phyloP scores from a whole-genome alignment of 2,113 vertebrate species.

The Pseudorectes ferrugineus region DNA sequence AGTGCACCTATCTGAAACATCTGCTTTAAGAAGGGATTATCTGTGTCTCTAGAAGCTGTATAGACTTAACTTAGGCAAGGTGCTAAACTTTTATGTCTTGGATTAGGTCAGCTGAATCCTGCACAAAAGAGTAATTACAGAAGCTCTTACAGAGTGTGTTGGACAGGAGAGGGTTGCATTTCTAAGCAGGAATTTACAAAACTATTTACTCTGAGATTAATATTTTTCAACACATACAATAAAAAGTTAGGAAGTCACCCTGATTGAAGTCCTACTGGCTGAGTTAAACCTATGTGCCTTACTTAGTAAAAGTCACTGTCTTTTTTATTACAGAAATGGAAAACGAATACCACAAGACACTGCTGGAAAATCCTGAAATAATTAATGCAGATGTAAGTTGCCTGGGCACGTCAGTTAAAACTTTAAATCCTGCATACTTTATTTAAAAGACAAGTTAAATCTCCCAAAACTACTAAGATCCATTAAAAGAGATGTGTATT shows the following conservation, averaged over 20 bases:
- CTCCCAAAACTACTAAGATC: neutral
- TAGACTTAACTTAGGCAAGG: neutral
- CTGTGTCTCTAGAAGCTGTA: neutral
- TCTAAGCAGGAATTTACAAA: neutral
- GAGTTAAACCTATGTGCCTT: neutral
- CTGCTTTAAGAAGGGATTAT: neutral
- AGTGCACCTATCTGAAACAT: neutral
- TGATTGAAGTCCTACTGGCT: neutral
- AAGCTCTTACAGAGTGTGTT: neutral
- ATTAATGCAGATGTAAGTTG: neutral
- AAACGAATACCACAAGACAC: neutral
- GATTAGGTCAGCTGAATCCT: neutral
- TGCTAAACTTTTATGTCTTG: neutral
- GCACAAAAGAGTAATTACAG: neutral
- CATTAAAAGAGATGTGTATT: neutral
- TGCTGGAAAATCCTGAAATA: neutral
- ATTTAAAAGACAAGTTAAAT: slow-evolving; percentile 13
- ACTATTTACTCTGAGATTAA: neutral
- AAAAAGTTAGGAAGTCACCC: neutral
- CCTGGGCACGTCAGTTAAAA: neutral
- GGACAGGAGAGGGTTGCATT: neutral
- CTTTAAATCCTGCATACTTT: neutral
- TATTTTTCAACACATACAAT: neutral
- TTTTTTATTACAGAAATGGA: neutral
- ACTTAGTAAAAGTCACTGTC: neutral